Conservation (phyloP, 2,888 invertebrate genomes). For the Athalia circularis region DNA sequence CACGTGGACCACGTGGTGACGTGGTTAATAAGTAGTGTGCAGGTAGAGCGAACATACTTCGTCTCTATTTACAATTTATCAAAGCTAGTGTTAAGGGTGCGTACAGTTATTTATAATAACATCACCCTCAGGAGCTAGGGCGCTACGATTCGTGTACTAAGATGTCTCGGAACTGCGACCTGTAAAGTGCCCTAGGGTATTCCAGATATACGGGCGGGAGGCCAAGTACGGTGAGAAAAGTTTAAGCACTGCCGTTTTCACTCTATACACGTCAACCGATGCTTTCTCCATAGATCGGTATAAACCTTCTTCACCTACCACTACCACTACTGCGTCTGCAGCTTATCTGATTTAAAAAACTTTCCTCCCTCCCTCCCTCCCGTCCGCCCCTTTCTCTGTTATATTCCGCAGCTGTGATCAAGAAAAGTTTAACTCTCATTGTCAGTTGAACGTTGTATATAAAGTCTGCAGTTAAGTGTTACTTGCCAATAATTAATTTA, state of each 20-base stretch:
- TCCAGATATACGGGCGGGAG: constrained; percentile 8
- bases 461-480: too few relatives aligned
- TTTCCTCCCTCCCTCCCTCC: too few relatives aligned
- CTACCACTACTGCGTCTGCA: background rate
- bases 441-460: too few relatives aligned
- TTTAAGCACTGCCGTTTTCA: constrained; percentile 23
- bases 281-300: background rate
- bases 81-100: background rate
- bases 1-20: too few relatives aligned
- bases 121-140: constrained; percentile 7
- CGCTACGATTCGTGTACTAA: background rate
- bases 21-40: too few relatives aligned
- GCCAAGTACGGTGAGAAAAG: constrained; percentile 30
- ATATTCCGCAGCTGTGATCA: too few relatives aligned
- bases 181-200: constrained; percentile 17
- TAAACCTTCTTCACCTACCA: background rate
- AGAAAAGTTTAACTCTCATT: too few relatives aligned
- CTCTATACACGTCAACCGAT: constrained; percentile 8
- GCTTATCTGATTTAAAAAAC: too few relatives aligned
- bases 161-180: constrained; percentile 14
- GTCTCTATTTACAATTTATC: constrained; percentile 32
- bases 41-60: background rate
- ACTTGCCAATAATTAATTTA: too few relatives aligned
- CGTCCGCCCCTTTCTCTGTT: too few relatives aligned
- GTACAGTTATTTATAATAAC: constrained; percentile 36